Conservation (phyloP, 2,888 invertebrate species). For the Lycophotia porphyrea region DNA sequence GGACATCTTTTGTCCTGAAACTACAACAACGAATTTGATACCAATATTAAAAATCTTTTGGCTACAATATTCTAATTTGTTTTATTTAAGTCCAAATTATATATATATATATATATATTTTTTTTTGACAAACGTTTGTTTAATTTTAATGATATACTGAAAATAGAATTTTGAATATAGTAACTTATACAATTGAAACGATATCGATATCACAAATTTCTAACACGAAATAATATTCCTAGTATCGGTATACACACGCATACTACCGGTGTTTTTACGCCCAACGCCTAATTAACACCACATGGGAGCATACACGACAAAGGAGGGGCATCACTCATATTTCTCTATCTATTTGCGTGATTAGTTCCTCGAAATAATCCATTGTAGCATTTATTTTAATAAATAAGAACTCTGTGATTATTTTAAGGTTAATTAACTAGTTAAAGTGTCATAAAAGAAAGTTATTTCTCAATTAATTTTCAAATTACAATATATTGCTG, state of each 20-base stretch:
- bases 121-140: neutral
- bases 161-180: neutral
- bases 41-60: constrained; percentile 4
- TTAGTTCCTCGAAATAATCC: constrained; percentile 51
- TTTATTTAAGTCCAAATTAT: neutral
- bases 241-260: constrained; percentile 62
- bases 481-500: constrained; percentile 2
- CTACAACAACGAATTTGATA: constrained; percentile 11
- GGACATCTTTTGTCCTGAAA: constrained; percentile 28
- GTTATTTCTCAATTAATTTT: constrained; percentile 16
- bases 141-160: no score
- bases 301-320: constrained; percentile 80
- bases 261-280: constrained; percentile 72
- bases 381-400: constrained; percentile 33
- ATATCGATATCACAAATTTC: neutral
- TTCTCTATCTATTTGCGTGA: constrained; percentile 70
- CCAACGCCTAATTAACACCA: constrained; percentile 82
- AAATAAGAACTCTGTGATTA: constrained; percentile 1
- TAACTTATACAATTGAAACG: neutral
- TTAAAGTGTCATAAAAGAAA: constrained; percentile 2
- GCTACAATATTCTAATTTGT: neutral
- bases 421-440: constrained; percentile 3
- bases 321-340: constrained; percentile 78
- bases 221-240: constrained; percentile 22
- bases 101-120: no score